These are phyloP conservation scores for Xylocampa areola DNA, from an alignment of 2,888 invertebrate genomes.

Conservation along the genomic window DNA sequence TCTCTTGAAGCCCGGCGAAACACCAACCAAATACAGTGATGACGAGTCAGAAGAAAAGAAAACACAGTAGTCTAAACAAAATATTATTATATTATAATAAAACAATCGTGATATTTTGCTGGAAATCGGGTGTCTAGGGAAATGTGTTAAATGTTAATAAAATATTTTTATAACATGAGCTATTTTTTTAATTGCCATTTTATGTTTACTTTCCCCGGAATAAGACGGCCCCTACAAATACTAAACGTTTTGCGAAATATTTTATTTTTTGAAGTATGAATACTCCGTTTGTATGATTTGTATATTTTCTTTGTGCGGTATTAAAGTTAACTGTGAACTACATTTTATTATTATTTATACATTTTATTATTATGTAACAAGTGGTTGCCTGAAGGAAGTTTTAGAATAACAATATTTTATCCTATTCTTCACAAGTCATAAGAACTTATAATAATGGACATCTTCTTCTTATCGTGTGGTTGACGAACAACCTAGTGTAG, in stretches of 20 bases:
- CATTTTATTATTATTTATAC: no score
- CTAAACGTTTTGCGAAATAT: slow-evolving; percentile 3
- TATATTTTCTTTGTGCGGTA: slow-evolving; percentile 8
- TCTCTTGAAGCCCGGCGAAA: slow-evolving; percentile 83
- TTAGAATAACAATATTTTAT: no score
- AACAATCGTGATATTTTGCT: slow-evolving; percentile 60
- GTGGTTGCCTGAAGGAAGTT: no score
- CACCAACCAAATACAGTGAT: slow-evolving; percentile 79
- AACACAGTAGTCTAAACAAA: slow-evolving; percentile 66
- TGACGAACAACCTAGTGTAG: no score
- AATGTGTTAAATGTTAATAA: slow-evolving; percentile 58
- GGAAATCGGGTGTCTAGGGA: slow-evolving; percentile 56
- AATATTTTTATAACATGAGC: slow-evolving; percentile 57
- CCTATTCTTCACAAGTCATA: no score
- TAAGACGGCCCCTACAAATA: slow-evolving; percentile 29
- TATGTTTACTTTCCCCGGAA: slow-evolving; percentile 29
- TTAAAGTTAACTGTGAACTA: no score
- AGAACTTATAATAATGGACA: no score
- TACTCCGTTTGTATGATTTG: slow-evolving; percentile 1
- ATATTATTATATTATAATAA: slow-evolving; percentile 14
- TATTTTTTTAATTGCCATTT: slow-evolving; percentile 21
- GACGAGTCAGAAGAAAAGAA: slow-evolving; percentile 83
- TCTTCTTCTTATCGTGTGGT: no score
- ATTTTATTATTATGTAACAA: no score
- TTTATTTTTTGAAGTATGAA: slow-evolving; percentile 18